Evolutionary conservation across 1,140 invertebrate genomes (phyloP).

Genomic region (Drosophila ananassae): DNA sequence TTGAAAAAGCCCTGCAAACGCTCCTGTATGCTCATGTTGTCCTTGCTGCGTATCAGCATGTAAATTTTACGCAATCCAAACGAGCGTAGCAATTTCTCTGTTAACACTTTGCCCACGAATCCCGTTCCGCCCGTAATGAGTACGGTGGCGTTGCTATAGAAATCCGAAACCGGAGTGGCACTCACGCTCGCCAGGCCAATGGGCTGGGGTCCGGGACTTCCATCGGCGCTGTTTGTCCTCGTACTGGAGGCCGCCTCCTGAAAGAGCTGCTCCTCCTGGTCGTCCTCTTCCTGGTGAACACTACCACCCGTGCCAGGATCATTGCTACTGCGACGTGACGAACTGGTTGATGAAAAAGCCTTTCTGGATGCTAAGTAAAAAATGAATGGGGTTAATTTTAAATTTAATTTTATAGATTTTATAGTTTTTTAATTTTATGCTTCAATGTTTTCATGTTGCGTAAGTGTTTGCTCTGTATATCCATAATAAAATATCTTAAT

Average conservation of each 20-base stretch:
- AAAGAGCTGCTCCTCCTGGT: conserved; percentile 40
- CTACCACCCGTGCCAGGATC: conserved; percentile 9
- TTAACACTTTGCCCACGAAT: conserved; percentile 94
- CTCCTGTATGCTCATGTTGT: conserved; percentile 88
- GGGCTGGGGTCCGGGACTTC: conserved; percentile 1
- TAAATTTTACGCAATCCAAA: conserved; percentile 90
- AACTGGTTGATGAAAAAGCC: conserved; percentile 72
- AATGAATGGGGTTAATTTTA: background rate
- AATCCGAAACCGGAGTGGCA: conserved; percentile 75
- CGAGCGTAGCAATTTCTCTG: conserved; percentile 94
- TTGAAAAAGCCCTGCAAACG: conserved; percentile 88
- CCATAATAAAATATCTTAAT: too few species aligned
- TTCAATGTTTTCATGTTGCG: too few species aligned
- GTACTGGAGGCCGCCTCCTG: conserved; percentile 37
- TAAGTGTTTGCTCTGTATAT: too few species aligned
- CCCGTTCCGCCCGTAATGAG: conserved; percentile 90
- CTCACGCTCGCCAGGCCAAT: conserved; percentile 1
- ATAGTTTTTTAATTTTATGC: background rate
- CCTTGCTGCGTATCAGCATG: conserved; percentile 91
- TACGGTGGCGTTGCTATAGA: conserved; percentile 85
- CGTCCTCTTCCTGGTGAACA: conserved; percentile 28
- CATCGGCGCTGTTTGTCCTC: conserved; percentile 30
- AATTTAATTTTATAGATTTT: too few species aligned
- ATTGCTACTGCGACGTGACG: conserved; percentile 64
- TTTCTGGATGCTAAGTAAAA: conserved; percentile 39